phyloP scores from a whole-genome alignment of 2,113 vertebrate genomes.

The Phycodurus eques region DNA sequence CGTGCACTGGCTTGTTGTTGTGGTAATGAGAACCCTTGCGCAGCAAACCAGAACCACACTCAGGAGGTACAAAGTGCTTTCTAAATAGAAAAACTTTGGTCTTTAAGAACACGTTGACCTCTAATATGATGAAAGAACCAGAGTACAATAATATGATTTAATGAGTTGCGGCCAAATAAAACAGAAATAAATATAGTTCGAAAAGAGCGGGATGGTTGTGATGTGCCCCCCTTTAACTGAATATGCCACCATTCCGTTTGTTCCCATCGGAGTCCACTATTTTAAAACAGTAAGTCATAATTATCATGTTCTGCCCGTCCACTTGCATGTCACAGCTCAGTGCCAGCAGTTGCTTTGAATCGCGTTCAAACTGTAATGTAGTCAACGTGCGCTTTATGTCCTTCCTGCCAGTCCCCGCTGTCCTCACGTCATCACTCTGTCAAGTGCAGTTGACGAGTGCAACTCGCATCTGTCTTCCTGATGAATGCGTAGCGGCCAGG shows the following conservation, averaged over 20 bases:
- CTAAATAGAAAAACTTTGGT: background rate
- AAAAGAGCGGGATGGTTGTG: background rate
- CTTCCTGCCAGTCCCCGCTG: background rate
- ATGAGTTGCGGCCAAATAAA: constrained; percentile 4
- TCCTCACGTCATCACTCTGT: constrained; percentile 34
- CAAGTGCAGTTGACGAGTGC: constrained; percentile 42
- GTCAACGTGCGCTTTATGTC: background rate
- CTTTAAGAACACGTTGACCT: background rate
- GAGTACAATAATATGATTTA: background rate
- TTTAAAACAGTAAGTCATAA: constrained; percentile 5
- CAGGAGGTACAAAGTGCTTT: background rate
- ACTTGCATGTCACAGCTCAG: constrained; percentile 15
- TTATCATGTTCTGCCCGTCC: constrained; percentile 3
- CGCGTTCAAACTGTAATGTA: constrained; percentile 3
- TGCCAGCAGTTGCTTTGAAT: constrained; percentile 2
- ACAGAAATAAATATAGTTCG: constrained; percentile 1
- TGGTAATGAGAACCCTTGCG: background rate
- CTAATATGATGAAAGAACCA: constrained; percentile 2
- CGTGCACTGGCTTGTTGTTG: background rate
- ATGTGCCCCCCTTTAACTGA: background rate
- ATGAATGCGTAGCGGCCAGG: constrained; percentile 43
- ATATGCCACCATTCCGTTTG: background rate
- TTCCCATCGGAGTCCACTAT: constrained; percentile 5
- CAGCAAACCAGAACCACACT: background rate
- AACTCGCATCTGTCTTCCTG: constrained; percentile 40